Conservation (phyloP, 1,140 invertebrate species). For the Hirudo medicinalis region DNA sequence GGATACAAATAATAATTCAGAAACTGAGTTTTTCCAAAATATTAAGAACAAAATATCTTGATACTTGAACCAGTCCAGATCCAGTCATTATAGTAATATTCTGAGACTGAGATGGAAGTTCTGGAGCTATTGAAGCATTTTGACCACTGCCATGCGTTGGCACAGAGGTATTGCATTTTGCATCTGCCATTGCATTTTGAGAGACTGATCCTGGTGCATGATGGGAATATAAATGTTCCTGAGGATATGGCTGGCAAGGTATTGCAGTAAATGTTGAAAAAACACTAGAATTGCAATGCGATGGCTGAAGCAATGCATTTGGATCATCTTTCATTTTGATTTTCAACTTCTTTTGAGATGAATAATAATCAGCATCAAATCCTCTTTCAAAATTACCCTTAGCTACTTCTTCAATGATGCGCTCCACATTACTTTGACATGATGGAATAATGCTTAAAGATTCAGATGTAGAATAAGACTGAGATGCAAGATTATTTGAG, state of each 20-base stretch:
- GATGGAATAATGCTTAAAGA: background rate
- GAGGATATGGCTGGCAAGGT: background rate
- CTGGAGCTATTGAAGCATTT: slow-evolving; percentile 21
- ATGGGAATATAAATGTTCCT: background rate
- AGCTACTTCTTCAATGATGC: slow-evolving; percentile 35
- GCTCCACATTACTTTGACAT: slow-evolving; percentile 31
- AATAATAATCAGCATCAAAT: slow-evolving; percentile 15
- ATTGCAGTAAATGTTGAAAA: background rate
- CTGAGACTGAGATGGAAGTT: slow-evolving; percentile 23
- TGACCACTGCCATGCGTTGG: slow-evolving; percentile 17
- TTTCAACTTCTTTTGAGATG: slow-evolving; percentile 2
- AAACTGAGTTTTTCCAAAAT: background rate
- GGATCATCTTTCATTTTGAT: slow-evolving; percentile 2
- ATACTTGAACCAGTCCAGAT: background rate
- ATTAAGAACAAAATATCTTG: background rate
- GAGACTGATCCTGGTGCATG: background rate
- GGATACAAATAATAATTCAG: background rate
- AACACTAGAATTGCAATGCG: background rate
- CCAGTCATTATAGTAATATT: slow-evolving; percentile 6
- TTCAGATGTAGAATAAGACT: no score
- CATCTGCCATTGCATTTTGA: background rate
- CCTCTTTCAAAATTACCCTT: slow-evolving; percentile 34
- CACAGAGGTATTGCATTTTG: no score
- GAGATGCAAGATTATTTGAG: no score
- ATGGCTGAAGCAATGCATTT: background rate